Evolutionary conservation across 2,797 vertebrate species (phyloP), one percentile per base, ranked within the genome.

Genomic region (Oophaga sylvatica): DNA sequence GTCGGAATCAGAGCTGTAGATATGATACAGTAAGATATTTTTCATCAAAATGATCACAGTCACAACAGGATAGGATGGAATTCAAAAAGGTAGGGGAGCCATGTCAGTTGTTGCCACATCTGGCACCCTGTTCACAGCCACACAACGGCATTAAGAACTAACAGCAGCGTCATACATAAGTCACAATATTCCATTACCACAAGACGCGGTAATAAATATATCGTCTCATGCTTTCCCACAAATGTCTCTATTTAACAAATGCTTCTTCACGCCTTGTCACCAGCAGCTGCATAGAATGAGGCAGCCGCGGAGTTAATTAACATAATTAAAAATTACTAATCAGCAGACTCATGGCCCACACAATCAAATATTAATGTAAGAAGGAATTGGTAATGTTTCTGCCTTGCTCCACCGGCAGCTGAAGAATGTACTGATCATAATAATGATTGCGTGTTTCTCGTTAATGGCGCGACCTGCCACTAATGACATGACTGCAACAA

Each of bases 361-460:
- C 31, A 77, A 84, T 84, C 26, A 84, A 76, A 77, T 77, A 84
- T 82, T 82, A 56, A 82, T 84, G 57, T 62, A 29, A 76, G 20
- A 57, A 45, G 53, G 35, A 81, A 81, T 48, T 48, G 35, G 20
- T n/a, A 81, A 81, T 48, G 35, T n/a, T 80, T 80, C 31, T 26
- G 80, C 35, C 13, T 65, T 15, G 31, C 31, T 41, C 35, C 79
- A 8, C 35, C 7, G 35, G 60, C 60, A 22, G 31, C 31, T 63
- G 62, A 80, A 22, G 35, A 63, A 48, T 65, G 35, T 65, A 19
- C 35, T 17, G 35, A 65, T 48, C 60, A 48, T 48, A 48, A 3
- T n/a, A 48, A 62, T 1, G 56, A 79, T 1, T 80, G 15, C 35
- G 31, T 12, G 29, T 35, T 26, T 79, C 78, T 20, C 29, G 3